Evolutionary conservation across 1,140 invertebrate species (phyloP).

Genomic region (Drosophila carrolli): DNA sequence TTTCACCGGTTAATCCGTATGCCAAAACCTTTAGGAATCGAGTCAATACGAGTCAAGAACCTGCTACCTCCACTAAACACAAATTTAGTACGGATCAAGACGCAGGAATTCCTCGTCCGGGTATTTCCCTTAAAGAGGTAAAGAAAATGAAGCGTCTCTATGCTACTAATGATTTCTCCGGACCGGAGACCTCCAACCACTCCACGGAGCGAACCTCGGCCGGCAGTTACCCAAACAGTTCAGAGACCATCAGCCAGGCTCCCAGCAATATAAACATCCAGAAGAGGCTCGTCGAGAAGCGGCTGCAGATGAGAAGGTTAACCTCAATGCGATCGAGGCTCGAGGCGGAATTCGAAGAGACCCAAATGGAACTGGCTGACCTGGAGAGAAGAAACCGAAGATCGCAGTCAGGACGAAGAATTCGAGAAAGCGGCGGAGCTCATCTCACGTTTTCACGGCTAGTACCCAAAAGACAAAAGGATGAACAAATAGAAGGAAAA

Average conservation of each 20-base stretch:
- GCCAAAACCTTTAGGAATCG: no score
- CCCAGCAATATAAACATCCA: not conserved
- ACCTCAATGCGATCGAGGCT: conserved; percentile 14
- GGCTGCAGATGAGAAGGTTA: conserved; percentile 18
- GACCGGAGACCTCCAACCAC: not conserved
- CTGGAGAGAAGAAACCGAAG: not conserved
- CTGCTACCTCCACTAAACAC: not conserved
- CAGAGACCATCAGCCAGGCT: no score
- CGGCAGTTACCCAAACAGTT: not conserved
- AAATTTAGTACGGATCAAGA: not conserved
- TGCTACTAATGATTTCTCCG: not conserved
- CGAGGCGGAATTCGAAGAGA: conserved; percentile 7
- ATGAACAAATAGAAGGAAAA: no score
- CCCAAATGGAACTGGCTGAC: conserved; percentile 18
- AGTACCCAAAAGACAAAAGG: not conserved
- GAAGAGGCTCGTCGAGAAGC: conserved; percentile 7
- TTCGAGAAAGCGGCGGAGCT: conserved; percentile 30
- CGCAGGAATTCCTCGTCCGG: no score
- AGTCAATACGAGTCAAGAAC: no score
- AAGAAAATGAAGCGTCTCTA: not conserved
- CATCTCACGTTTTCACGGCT: not conserved
- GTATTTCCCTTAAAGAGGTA: not conserved
- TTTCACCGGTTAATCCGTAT: not conserved
- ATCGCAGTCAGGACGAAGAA: not conserved
- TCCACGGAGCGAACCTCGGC: not conserved